These are phyloP conservation scores for Cotesia typhae DNA, from an alignment of 1,140 invertebrate genomes.

Conservation along the genomic window DNA sequence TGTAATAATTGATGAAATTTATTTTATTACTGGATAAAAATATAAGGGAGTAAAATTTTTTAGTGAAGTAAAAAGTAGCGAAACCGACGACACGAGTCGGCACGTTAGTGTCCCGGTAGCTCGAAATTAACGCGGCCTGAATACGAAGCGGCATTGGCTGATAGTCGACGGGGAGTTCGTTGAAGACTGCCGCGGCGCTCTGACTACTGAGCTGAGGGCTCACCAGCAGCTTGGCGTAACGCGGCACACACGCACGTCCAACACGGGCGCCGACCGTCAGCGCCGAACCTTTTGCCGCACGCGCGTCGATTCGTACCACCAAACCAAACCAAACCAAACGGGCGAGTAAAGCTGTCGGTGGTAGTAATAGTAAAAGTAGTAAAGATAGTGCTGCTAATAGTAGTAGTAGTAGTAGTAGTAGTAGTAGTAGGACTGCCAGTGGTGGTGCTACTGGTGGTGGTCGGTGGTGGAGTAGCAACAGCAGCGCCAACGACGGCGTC, in stretches of 20 bases:
- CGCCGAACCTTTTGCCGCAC: conserved; percentile 34
- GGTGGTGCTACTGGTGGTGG: conserved; percentile 20
- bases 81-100: conserved; percentile 20
- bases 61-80: too few species aligned
- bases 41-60: too few species aligned
- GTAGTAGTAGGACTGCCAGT: background rate
- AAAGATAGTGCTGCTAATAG: too few species aligned
- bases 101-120: conserved; percentile 28
- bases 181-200: conserved; percentile 43
- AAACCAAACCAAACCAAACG: conserved; percentile 10
- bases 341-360: conserved; percentile 4
- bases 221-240: conserved; percentile 36
- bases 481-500: conserved; percentile 36
- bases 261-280: conserved; percentile 38
- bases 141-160: conserved; percentile 37
- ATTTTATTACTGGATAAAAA: too few species aligned
- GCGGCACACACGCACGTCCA: conserved; percentile 33
- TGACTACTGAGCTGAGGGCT: conserved; percentile 42
- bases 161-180: conserved; percentile 43
- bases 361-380: too few species aligned
- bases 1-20: too few species aligned
- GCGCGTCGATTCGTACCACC: conserved; percentile 27
- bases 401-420: background rate
- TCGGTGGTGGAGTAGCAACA: background rate
- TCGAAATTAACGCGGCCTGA: conserved; percentile 20